A percentile compares a stretch with the other conserved stretches of the same genome.
Evolutionary conservation across 2,888 invertebrate genomes (phyloP).

Genomic region (Strigamia transsilvanica): DNA sequence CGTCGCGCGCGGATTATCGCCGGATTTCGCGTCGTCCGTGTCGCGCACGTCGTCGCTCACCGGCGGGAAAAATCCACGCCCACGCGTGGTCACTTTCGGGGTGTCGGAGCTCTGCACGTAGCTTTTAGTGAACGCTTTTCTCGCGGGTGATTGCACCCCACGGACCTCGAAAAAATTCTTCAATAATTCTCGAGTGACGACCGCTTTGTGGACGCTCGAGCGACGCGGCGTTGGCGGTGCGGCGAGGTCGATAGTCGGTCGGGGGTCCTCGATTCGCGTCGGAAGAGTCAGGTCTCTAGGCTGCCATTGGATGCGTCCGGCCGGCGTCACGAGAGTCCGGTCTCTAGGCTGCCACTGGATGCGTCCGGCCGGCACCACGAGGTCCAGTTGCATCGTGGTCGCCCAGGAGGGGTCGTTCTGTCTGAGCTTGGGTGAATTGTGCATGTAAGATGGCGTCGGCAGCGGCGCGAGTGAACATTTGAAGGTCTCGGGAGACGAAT

Average conservation of each 20-base stretch:
- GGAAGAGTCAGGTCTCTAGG: not conserved
- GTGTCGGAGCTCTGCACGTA: not conserved
- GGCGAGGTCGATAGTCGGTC: not conserved
- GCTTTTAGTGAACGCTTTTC: conserved; percentile 1
- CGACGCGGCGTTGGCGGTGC: not conserved
- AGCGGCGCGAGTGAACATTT: not conserved
- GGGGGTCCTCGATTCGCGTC: not conserved
- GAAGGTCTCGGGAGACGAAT: not conserved
- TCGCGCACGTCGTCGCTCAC: not conserved
- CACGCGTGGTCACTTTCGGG: not conserved
- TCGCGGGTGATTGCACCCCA: not conserved
- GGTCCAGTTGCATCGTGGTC: not conserved
- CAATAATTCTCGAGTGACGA: not conserved
- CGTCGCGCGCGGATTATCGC: not conserved
- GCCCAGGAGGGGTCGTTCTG: not conserved
- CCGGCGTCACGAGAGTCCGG: too few relatives aligned
- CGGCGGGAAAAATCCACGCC: not conserved
- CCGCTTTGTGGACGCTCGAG: conserved; percentile 10
- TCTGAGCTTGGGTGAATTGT: conserved; percentile 20
- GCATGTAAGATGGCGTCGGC: not conserved
- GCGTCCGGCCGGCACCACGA: not conserved
- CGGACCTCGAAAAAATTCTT: conserved; percentile 17
- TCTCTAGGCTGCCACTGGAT: not conserved
- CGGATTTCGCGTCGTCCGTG: not conserved
- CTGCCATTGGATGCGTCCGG: not conserved